Conservation (phyloP, 2,888 invertebrate species). For the Thera britannica region DNA sequence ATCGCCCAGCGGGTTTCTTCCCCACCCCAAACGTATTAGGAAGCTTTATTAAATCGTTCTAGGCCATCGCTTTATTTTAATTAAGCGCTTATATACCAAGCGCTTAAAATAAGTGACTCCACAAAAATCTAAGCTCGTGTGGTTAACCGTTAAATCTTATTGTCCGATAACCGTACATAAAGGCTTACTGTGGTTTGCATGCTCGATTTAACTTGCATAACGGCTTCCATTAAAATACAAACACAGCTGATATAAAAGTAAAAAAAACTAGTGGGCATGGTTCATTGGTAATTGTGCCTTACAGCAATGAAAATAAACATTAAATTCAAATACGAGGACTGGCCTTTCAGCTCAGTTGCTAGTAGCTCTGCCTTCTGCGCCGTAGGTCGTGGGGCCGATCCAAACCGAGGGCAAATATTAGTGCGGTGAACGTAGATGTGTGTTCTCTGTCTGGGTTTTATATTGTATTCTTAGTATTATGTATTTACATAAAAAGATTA, state of each 20-base stretch:
- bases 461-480: too few species aligned
- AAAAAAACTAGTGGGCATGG: slow-evolving; percentile 29
- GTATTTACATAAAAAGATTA: too few species aligned
- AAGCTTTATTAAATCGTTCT: slow-evolving; percentile 34
- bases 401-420: too few species aligned
- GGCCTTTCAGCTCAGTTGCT: slow-evolving; percentile 11
- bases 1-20: background rate
- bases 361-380: too few species aligned
- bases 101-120: slow-evolving; percentile 28
- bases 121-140: slow-evolving; percentile 34
- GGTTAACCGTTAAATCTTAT: slow-evolving; percentile 40
- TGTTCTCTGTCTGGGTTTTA: too few species aligned
- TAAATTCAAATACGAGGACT: slow-evolving; percentile 29
- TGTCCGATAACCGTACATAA: slow-evolving; percentile 36
- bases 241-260: slow-evolving; percentile 33
- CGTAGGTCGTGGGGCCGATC: too few species aligned
- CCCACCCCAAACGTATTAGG: slow-evolving; percentile 28
- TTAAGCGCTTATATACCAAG: slow-evolving; percentile 31
- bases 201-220: slow-evolving; percentile 44
- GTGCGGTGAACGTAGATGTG: too few species aligned
- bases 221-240: slow-evolving; percentile 39
- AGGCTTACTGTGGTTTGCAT: slow-evolving; percentile 41
- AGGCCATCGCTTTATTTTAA: slow-evolving; percentile 33
- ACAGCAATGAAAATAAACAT: slow-evolving; percentile 34
- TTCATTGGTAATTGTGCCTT: slow-evolving; percentile 35